phyloP scores from a whole-genome alignment of 1,140 invertebrate genomes.

The Drosophila asahinai region DNA sequence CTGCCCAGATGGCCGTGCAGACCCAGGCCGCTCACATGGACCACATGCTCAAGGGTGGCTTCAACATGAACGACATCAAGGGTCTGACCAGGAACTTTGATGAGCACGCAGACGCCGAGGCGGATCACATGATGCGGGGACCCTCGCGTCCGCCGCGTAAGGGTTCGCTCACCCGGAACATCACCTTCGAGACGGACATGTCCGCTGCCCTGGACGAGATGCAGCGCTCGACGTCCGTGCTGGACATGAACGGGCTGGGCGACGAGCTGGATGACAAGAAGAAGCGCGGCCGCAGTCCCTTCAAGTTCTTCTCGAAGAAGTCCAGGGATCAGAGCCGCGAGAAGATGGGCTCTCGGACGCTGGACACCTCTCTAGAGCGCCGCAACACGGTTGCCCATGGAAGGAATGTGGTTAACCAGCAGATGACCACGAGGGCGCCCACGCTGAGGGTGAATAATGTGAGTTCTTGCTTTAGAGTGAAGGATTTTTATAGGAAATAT shows the following conservation, averaged over 20 bases:
- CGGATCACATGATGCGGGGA: conserved; percentile 86
- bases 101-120: conserved; percentile 90
- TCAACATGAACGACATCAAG: conserved; percentile 97
- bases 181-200: conserved; percentile 75
- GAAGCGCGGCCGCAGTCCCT: conserved; percentile 94
- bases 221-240: conserved; percentile 90
- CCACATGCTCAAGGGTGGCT: conserved; percentile 96
- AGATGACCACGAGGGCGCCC: conserved; percentile 74
- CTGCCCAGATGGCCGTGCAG: conserved; percentile 78
- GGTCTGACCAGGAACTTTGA: conserved; percentile 95
- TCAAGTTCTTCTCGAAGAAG: conserved; percentile 89
- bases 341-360: conserved; percentile 56
- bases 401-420: conserved; percentile 79
- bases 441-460: conserved; percentile 72
- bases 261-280: conserved; percentile 91
- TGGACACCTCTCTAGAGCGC: conserved; percentile 73
- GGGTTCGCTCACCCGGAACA: conserved; percentile 89
- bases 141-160: conserved; percentile 91
- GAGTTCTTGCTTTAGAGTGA: conserved; percentile 3
- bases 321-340: conserved; percentile 82
- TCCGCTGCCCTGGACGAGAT: conserved; percentile 85
- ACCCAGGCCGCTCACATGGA: conserved; percentile 91
- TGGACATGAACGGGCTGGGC: conserved; percentile 89
- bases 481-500: conserved; percentile 63
- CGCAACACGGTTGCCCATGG: conserved; percentile 81